Base-by-base conservation (phyloP, 2,888 invertebrate genomes). In the Tetragonula carbonaria region DNA sequence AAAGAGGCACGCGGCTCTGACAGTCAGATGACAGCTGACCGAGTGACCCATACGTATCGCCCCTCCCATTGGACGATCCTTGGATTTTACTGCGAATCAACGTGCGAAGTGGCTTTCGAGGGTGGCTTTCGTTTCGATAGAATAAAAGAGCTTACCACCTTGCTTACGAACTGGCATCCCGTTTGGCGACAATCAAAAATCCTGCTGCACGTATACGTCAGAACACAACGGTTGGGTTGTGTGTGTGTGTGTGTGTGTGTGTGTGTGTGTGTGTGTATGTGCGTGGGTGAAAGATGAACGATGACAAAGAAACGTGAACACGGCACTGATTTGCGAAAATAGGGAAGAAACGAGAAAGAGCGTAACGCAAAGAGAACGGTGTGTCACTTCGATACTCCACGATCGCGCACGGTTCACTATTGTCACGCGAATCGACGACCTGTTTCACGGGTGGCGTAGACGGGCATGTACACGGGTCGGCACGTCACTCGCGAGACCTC, bases 151-250 rank as follows among this genome's bases (percentile, higher is more conserved):
- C 89, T 90, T 95, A 95, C 96, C 95, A 97, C 97, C 97, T 96
- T 97, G 97, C 96, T 97, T 97, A 95, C 96, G 96, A 95, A 97
- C 97, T 95, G 97, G 97, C 97, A 97, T 97, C 95, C 95, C 93
- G 67, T 74, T 79, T 77, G 80, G 18, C 33, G 78, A 63, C 66
- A 59, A 66, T 5, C 78, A 73, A 66, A 76, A 63, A 76, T 86
- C 78, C 80, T 75, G 70, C 51, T 71, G 62, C 53, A 68, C 73
- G 55, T 50, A 80, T 23, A 23, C 71, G 70, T 66, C 78, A 23
- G 70, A 21, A 23, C 75, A 63, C 74, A 72, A 38, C 8, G 6
- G 57, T 23, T 28, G 23, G 23, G 23, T 23, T 28, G 0, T 28
- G 28, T 28, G 28, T 28, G 28, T 28, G 28, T 28, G 28, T 28